Percentiles rank a stretch among this genome's conserved stretches.
Conservation (phyloP, 1,140 invertebrate species). For the Spodoptera frugiperda region DNA sequence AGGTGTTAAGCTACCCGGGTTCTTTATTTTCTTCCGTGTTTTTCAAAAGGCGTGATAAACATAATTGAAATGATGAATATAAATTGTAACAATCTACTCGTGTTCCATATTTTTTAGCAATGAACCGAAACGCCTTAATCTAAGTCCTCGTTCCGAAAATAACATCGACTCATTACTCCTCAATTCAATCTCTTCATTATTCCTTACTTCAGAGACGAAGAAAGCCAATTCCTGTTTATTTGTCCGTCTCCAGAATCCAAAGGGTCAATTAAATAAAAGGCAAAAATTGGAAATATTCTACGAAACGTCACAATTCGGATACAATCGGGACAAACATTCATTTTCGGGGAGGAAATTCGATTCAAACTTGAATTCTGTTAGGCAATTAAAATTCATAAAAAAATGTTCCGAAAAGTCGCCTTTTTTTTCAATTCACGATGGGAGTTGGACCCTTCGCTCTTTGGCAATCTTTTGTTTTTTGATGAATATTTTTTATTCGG, state of each 20-base stretch:
- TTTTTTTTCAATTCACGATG: constrained; percentile 63
- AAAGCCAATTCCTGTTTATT: constrained; percentile 23
- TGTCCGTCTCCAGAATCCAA: background rate
- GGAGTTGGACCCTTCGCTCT: constrained; percentile 38
- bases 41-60: no score
- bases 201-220: background rate
- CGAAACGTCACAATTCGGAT: constrained; percentile 18
- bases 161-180: background rate
- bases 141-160: no score
- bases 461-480: constrained; percentile 44
- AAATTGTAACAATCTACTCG: no score
- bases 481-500: constrained; percentile 12
- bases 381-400: constrained; percentile 68
- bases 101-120: no score
- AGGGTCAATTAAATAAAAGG: constrained; percentile 17
- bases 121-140: no score
- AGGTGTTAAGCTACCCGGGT: no score
- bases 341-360: constrained; percentile 56
- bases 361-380: constrained; percentile 68
- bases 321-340: constrained; percentile 59
- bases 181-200: constrained; percentile 14
- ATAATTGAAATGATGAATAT: no score
- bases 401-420: constrained; percentile 31
- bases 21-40: no score
- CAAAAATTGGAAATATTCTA: constrained; percentile 18